These are phyloP conservation scores for Drosophila burlai DNA, from an alignment of 1,140 invertebrate species.

Conservation along the genomic window DNA sequence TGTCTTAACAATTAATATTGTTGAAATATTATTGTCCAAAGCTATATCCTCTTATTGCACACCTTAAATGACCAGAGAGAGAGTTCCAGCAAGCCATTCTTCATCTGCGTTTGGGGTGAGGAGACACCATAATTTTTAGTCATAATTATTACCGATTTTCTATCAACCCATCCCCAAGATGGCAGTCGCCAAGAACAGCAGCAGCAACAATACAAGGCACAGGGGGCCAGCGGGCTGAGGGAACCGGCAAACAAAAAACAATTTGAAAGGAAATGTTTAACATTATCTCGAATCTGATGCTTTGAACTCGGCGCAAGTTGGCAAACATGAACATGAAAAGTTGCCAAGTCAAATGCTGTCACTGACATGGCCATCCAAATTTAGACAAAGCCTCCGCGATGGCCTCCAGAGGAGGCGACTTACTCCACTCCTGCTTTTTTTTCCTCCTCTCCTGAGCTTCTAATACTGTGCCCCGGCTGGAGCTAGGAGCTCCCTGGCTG, in stretches of 20 bases:
- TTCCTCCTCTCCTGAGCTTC: conserved; percentile 6
- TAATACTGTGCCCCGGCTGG: conserved; percentile 15
- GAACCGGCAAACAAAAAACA: conserved; percentile 48
- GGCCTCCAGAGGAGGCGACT: conserved; percentile 70
- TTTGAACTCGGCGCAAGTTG: conserved; percentile 79
- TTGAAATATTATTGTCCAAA: not conserved
- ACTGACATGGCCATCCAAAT: conserved; percentile 80
- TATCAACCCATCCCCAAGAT: conserved; percentile 45
- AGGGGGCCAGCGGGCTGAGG: conserved; percentile 3
- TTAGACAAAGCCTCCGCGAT: conserved; percentile 77
- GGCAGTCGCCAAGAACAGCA: conserved; percentile 33
- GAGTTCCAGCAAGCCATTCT: conserved; percentile 28
- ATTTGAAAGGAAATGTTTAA: conserved; percentile 81
- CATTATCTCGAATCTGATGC: conserved; percentile 78
- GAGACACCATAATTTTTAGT: conserved; percentile 48
- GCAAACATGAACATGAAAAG: conserved; percentile 69
- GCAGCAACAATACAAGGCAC: conserved; percentile 5
- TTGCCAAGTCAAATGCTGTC: conserved; percentile 76
- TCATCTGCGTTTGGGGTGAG: conserved; percentile 11
- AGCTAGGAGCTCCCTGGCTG: conserved; percentile 5
- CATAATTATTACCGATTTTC: conserved; percentile 58
- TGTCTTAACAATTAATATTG: not conserved
- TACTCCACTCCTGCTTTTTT: conserved; percentile 17
- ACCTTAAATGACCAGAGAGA: not conserved
- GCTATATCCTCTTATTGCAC: conserved; percentile 3